Evolutionary conservation across 2,797 vertebrate genomes (phyloP).

Genomic region (Morelia viridis): DNA sequence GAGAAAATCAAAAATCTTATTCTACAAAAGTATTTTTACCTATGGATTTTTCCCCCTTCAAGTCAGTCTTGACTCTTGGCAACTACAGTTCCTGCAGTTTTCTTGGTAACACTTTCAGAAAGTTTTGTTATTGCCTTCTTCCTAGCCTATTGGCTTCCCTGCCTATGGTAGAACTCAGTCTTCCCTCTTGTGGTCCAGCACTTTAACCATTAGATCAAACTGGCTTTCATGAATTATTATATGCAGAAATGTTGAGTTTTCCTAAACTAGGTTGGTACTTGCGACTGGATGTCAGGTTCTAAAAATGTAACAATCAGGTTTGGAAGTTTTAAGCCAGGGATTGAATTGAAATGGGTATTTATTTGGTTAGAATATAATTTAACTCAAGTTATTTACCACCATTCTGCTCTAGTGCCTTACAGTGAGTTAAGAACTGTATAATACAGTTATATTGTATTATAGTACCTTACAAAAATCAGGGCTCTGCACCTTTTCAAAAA

Average conservation of each 20-base stretch:
- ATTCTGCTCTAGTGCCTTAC: not conserved
- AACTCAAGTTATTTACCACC: not conserved
- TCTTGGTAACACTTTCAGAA: too few species aligned
- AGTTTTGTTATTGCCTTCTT: too few species aligned
- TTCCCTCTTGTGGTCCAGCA: too few species aligned
- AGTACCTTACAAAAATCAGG: not conserved
- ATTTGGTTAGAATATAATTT: not conserved
- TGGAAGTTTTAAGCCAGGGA: not conserved
- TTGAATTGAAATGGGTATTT: not conserved
- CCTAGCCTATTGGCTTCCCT: too few species aligned
- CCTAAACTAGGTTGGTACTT: not conserved
- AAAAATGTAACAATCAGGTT: not conserved
- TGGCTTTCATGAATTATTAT: too few species aligned
- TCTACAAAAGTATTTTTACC: too few species aligned
- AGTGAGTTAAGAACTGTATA: not conserved
- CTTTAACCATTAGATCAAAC: too few species aligned
- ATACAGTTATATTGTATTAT: not conserved
- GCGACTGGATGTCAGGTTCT: not conserved
- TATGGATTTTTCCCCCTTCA: too few species aligned
- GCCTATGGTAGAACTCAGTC: too few species aligned
- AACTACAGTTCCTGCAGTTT: too few species aligned
- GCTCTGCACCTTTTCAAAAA: not conserved
- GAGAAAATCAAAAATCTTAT: too few species aligned
- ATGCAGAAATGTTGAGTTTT: not conserved
- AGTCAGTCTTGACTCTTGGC: too few species aligned